Conservation (phyloP, 2,113 vertebrate genomes). For the Steatornis caripensis region DNA sequence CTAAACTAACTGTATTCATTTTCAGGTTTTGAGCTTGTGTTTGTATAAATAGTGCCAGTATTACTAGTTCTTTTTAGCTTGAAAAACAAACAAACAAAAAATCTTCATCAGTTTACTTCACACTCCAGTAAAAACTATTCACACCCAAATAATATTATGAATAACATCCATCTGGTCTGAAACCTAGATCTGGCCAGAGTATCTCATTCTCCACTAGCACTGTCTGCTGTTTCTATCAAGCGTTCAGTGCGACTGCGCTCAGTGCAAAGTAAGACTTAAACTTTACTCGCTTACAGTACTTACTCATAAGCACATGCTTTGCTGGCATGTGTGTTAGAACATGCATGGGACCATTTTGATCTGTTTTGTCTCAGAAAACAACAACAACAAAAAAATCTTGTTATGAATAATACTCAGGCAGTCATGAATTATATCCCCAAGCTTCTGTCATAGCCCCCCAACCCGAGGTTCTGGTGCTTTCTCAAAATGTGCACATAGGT, state of each 20-base stretch:
- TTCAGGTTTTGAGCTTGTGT: neutral
- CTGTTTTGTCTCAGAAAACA: neutral
- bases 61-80: neutral
- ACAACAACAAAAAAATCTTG: neutral
- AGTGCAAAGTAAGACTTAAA: neutral
- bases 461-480: neutral
- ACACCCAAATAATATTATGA: constrained; percentile 1
- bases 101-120: constrained; percentile 31
- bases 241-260: neutral
- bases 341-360: neutral
- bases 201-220: neutral
- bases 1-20: neutral
- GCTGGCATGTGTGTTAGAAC: neutral
- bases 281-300: neutral
- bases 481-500: rapidly evolving
- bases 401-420: neutral
- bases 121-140: neutral
- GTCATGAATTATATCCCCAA: neutral
- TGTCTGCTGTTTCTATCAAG: neutral
- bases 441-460: neutral
- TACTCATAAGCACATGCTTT: neutral
- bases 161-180: constrained; percentile 25
- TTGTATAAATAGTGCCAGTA: neutral
- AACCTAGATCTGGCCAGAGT: neutral
- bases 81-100: neutral